phyloP scores from a whole-genome alignment of 2,888 invertebrate species.

The Eupithecia tripunctaria region DNA sequence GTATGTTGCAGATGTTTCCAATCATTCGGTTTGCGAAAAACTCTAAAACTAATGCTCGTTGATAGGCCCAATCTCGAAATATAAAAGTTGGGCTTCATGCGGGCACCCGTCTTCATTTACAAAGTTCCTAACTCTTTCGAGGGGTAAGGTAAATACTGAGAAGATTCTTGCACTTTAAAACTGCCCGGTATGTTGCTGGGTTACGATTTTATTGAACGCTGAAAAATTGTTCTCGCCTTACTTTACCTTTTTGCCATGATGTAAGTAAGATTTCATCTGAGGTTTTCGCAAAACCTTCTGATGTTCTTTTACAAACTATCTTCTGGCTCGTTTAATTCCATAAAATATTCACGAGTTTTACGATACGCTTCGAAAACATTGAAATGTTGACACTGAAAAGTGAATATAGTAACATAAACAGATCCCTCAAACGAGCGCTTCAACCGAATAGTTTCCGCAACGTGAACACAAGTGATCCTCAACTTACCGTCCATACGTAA shows the following conservation, averaged over 20 bases:
- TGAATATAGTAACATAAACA: constrained; percentile 29
- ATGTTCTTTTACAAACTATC: background rate
- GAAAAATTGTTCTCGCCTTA: background rate
- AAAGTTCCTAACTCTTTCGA: constrained; percentile 66
- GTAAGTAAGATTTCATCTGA: no score
- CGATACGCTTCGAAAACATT: constrained; percentile 8
- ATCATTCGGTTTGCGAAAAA: constrained; percentile 29
- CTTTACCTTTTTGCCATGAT: no score
- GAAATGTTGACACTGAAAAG: constrained; percentile 21
- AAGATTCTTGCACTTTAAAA: constrained; percentile 44
- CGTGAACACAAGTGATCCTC: constrained; percentile 49
- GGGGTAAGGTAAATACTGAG: constrained; percentile 67
- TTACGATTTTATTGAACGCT: constrained; percentile 9
- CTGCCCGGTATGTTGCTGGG: constrained; percentile 23
- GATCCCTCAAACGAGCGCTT: constrained; percentile 39
- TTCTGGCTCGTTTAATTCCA: background rate
- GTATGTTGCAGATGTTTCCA: background rate
- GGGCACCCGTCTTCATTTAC: constrained; percentile 67
- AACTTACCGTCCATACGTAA: constrained; percentile 51
- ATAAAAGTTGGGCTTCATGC: constrained; percentile 74
- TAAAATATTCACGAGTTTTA: background rate
- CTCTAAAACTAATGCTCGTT: constrained; percentile 48
- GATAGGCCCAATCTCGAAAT: constrained; percentile 65
- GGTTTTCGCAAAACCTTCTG: background rate
- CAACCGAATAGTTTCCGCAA: constrained; percentile 41